Conservation (phyloP, 2,888 invertebrate genomes). For the Amorpha juglandis region DNA sequence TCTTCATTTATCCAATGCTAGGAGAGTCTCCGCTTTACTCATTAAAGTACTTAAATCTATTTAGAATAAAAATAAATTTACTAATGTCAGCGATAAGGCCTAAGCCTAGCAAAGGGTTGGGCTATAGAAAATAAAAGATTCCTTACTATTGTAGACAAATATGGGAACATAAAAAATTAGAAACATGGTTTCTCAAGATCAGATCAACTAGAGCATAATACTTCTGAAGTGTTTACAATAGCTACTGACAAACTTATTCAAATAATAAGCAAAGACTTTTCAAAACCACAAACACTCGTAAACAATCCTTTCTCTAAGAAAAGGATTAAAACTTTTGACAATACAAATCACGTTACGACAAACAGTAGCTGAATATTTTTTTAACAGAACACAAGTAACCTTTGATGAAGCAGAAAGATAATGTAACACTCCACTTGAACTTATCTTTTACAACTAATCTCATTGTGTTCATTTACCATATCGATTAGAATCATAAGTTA, state of each 20-base stretch:
- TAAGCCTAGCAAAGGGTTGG: background rate
- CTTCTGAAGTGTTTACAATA: slow-evolving; percentile 1
- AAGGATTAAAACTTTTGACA: slow-evolving; percentile 65
- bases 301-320: slow-evolving; percentile 64
- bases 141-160: background rate
- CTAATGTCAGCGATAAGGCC: too few relatives aligned
- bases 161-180: slow-evolving; percentile 7
- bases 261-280: slow-evolving; percentile 31
- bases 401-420: slow-evolving; percentile 64
- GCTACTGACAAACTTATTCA: slow-evolving; percentile 32
- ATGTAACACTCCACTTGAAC: slow-evolving; percentile 57
- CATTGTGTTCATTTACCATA: slow-evolving; percentile 48
- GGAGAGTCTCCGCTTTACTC: background rate
- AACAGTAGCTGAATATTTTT: slow-evolving; percentile 67
- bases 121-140: background rate
- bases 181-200: background rate
- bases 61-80: too few relatives aligned
- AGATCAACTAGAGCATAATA: slow-evolving; percentile 20
- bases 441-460: slow-evolving; percentile 69
- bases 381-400: slow-evolving; percentile 53
- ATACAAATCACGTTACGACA: slow-evolving; percentile 73
- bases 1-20: background rate
- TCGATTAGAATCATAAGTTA: slow-evolving; percentile 48
- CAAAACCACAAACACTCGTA: slow-evolving; percentile 30
- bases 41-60: too few relatives aligned